Evolutionary conservation across 2,113 vertebrate genomes (phyloP), one percentile per base, ranked within the genome.

Genomic region (Corydoras maculifer): DNA sequence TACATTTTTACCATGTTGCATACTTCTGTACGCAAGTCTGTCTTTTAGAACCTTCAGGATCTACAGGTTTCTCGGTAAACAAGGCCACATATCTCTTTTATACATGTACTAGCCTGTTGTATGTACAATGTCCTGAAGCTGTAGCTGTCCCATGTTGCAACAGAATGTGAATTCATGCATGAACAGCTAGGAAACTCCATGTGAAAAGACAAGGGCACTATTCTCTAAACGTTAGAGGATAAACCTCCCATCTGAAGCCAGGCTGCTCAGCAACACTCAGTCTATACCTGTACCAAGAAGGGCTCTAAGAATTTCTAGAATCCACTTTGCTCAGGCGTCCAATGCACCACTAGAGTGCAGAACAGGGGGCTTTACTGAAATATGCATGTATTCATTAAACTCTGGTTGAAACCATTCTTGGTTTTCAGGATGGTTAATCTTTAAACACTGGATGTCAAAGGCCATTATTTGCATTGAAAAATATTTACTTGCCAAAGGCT

Each of bases 231-330:
- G 4, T 43, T 43, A 43, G 35, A 43, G 7, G 7, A 8, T 8
- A 43, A 43, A 43, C 35, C 35, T 43, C 35, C 35, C 35, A 43
- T 8, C 62, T 65, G 15, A 67, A 65, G 54, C 55, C 62, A 65
- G 51, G 59, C 54, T 63, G 62, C 62, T 72, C 50, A 50, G 54
- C 10, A 65, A 29, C 54, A 73, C 18, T 25, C 10, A 73, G 13
- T 72, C 49, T 71, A 35, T n/a, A 65, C 63, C 51, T 65, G 63
- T 64, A 65, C 35, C 55, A 73, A 18, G 43, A 73, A 73, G 62
- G 70, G 70, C 70, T 73, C 43, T 60, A 35, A 65, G 29, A 58
- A 65, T 51, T 65, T 72, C 55, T 60, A 55, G 55, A 65, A 32
- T 53, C 63, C 57, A 51, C 63, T 53, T 43, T 60, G 55, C 53